Evolutionary conservation across 2,113 vertebrate genomes (phyloP).

Genomic region (Tretioscincus oriximinensis): DNA sequence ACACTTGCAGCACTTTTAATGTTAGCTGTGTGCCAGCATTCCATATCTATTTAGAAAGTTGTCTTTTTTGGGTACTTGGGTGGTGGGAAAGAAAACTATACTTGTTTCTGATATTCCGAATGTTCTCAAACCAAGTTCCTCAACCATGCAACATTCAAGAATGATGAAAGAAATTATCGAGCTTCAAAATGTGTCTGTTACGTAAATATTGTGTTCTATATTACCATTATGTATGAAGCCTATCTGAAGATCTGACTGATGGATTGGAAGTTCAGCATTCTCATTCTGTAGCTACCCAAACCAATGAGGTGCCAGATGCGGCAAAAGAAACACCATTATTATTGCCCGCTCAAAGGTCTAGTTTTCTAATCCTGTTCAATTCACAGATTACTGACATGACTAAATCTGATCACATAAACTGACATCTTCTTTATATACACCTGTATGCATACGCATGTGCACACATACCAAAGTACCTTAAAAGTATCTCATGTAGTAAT

Average conservation of each 20-base stretch:
- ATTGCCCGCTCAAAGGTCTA: slow-evolving; percentile 45
- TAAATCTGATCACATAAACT: neutral
- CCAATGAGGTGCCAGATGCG: slow-evolving; percentile 18
- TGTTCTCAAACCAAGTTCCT: neutral
- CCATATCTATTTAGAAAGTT: no score
- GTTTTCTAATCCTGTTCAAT: slow-evolving; percentile 5
- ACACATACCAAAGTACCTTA: neutral
- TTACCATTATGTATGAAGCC: slow-evolving; percentile 43
- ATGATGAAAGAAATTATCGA: neutral
- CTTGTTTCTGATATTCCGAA: neutral
- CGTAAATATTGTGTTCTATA: neutral
- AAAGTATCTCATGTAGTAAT: neutral
- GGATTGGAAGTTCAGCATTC: slow-evolving; percentile 28
- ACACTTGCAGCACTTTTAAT: no score
- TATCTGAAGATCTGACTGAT: slow-evolving; percentile 42
- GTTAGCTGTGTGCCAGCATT: no score
- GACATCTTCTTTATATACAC: neutral
- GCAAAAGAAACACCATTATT: slow-evolving; percentile 23
- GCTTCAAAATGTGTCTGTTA: neutral
- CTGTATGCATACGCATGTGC: slow-evolving; percentile 2
- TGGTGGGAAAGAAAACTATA: no score
- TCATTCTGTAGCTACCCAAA: slow-evolving; percentile 15
- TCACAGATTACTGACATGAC: slow-evolving; percentile 3
- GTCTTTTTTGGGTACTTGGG: no score
- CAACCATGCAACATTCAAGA: neutral